Percentiles rank a stretch among this genome's conserved stretches.
phyloP scores from a whole-genome alignment of 2,888 invertebrate genomes.

The Morpho helenor region DNA sequence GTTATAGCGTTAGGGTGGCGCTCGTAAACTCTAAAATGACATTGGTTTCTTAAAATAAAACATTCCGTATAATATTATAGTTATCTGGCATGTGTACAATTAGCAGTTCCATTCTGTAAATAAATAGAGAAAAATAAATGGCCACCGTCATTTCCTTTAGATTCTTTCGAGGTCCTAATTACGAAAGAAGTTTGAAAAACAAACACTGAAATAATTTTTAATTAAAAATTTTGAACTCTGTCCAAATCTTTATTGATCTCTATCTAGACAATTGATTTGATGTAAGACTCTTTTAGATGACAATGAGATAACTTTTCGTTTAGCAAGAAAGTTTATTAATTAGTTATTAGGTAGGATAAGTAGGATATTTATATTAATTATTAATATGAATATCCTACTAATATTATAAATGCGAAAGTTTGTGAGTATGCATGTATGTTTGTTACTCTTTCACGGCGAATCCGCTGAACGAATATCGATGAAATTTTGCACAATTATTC shows the following conservation, averaged over 20 bases:
- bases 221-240: conserved; percentile 8
- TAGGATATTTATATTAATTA: no score
- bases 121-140: conserved; percentile 12
- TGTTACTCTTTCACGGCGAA: no score
- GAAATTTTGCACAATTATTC: no score
- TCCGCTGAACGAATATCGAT: no score
- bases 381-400: no score
- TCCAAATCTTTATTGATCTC: conserved; percentile 1
- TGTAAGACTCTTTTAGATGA: no score
- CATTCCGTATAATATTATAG: conserved; percentile 33
- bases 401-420: no score
- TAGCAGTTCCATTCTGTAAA: conserved; percentile 26
- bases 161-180: conserved; percentile 4
- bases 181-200: background rate
- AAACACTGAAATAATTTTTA: conserved; percentile 5
- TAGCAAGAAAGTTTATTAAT: no score
- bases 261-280: background rate
- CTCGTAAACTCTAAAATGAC: conserved; percentile 34
- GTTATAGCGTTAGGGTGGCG: conserved; percentile 26
- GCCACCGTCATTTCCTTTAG: conserved; percentile 6
- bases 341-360: no score
- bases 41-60: conserved; percentile 35
- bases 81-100: conserved; percentile 38
- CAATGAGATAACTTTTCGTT: no score
- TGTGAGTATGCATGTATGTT: no score